Base-by-base conservation (phyloP, 2,113 vertebrate species). In the Thryonomys swinderianus region DNA sequence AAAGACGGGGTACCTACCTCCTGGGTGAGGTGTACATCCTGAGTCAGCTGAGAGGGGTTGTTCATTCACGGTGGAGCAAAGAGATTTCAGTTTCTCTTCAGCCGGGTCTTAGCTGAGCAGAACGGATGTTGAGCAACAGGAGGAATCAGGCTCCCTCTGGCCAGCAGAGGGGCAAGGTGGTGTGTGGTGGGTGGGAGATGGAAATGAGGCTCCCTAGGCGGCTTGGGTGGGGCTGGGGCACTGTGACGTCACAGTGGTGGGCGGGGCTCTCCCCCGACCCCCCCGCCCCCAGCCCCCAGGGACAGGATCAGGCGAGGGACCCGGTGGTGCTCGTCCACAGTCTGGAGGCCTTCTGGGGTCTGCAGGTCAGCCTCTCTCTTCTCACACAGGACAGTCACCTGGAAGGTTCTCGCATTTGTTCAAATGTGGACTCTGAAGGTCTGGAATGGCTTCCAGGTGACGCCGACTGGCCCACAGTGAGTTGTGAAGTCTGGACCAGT, bases 101-200 rank as follows among this genome's bases (percentile, higher is more conserved):
- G 88, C 25, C 57, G 18, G 66, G 48, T 74, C 81, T 96, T 64
- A 71, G 9, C 76, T 11, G 45, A 0, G 7, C 62, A 86, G 94
- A 87, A 78, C 27, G 12, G 57, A 34, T 76, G n/a, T 64, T 67
- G 42, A 7, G n/a, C 1, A 32, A 73, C 91, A 66, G 59, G 94
- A 71, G 74, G 82, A 79, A 69, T 85, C 91, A 93, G 67, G 51
- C 16, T 82, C 93, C 97, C 97, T 97, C 96, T 96, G 94, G 89
- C 96, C 97, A 92, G 96, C 97, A 97, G 97, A 97, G 96, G 94
- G 91, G 62, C 48, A 3, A 59, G 96, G 40, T 97, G 96, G 93
- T 97, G 16, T 94, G 74, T 45, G 48, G 34, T 80, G 86, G 86
- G 32, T n/a, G 89, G 93, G 82, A 79, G 81, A 20, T 91, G 93